Percentiles rank a stretch among this genome's conserved stretches.
Conservation (phyloP, 1,140 invertebrate species). For the Microplitis demolitor region DNA sequence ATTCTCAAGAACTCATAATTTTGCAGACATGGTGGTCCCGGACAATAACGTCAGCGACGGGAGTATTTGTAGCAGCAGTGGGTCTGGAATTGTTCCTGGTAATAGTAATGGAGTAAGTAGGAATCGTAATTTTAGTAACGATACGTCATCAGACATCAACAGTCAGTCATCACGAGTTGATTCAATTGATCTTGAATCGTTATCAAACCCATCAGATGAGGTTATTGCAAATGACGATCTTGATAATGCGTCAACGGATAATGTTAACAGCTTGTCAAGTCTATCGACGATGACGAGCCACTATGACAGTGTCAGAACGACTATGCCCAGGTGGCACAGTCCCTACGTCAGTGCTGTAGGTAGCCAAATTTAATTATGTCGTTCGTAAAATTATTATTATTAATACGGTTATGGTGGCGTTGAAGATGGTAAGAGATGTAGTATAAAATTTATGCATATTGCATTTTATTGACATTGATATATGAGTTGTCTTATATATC, state of each 20-base stretch:
- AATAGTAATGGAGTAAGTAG: constrained; percentile 32
- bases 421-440: background rate
- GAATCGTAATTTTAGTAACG: constrained; percentile 30
- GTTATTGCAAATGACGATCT: background rate
- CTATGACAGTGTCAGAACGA: constrained; percentile 19
- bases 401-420: too few species aligned
- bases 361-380: constrained; percentile 53
- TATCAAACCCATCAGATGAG: background rate
- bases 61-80: too few species aligned
- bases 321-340: constrained; percentile 54
- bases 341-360: constrained; percentile 53
- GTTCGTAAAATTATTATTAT: too few species aligned
- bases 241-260: constrained; percentile 5
- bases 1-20: constrained; percentile 66
- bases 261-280: constrained; percentile 17
- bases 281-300: background rate
- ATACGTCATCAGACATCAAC: background rate
- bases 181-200: background rate
- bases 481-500: background rate
- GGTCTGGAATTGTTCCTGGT: background rate
- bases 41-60: constrained; percentile 21
- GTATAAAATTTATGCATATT: background rate
- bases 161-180: background rate
- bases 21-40: constrained; percentile 54
- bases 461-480: background rate